Base-by-base conservation (phyloP, 1,140 invertebrate genomes). In the Zaprionus ghesquierei region DNA sequence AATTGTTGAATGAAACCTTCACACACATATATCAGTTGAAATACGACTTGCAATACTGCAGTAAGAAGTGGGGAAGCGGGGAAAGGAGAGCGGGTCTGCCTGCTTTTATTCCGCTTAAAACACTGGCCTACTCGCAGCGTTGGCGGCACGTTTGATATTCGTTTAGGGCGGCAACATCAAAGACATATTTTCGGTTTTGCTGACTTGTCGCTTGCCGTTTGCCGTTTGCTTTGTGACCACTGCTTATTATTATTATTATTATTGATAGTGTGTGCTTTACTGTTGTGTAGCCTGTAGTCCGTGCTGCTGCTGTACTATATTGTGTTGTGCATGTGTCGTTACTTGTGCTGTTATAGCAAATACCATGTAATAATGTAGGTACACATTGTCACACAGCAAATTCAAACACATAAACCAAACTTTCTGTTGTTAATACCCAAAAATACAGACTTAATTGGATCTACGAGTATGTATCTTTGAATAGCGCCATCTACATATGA, bases 81-180 rank as follows among this genome's bases (percentile, higher is more conserved):
- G 5, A 5, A 22, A 3, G 3, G 12, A 8, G 18, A 13, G 3
- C 20, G 15, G 22, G 3, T 20, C 20, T 20, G 8, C 23, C 5
- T 15, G 22, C 18, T 13, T 1, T 31, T 10, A 15, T 5, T 25
- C 18, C 44, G 25, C 44, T 31, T 31, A 20, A 31, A 54, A 38
- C 56, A 73, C 60, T 54, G 59, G 60, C n/a, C n/a, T n/a, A 44
- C 65, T 54, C 49, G 33, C 49, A 35, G 66, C 69, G 77, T 76
- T 71, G 78, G 77, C 85, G 80, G 85, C 78, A 79, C 78, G 79
- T 89, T 89, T 81, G 64, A 81, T 85, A 79, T 89, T 73, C 78
- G 72, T 84, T 81, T 75, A 70, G 78, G 69, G 80, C 85, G 85
- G 85, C 80, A 35, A 85, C 78, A 81, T 89, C 85, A 89, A 89